Percentiles rank a stretch among this genome's conserved stretches.
phyloP scores from a whole-genome alignment of 2,797 vertebrate species.

The Coregonus ussuriensis region DNA sequence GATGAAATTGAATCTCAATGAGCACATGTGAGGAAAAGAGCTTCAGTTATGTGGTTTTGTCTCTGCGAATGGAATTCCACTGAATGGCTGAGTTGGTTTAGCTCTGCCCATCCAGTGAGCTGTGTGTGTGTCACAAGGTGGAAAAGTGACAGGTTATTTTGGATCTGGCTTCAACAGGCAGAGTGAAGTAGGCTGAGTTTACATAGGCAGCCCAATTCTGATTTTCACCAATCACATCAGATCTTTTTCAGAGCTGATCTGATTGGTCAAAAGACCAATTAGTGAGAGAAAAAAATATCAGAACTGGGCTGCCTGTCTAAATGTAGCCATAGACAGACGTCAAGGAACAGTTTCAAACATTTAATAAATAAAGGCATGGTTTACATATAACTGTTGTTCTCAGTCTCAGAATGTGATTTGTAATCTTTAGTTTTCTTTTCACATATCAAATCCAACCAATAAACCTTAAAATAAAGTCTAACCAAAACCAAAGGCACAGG shows the following conservation, averaged over 20 bases:
- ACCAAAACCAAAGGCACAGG: neutral
- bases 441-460: neutral
- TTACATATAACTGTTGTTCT: neutral
- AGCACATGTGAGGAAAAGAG: neutral
- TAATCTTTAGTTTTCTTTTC: neutral
- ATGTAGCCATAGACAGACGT: neutral
- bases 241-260: too few relatives aligned
- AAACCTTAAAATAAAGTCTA: neutral
- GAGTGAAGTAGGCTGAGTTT: neutral
- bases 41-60: constrained; percentile 3
- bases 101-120: constrained; percentile 1
- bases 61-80: neutral
- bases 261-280: too few relatives aligned
- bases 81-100: constrained; percentile 3
- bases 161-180: neutral
- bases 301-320: too few relatives aligned
- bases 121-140: neutral
- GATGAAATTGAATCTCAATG: too few relatives aligned
- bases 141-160: neutral
- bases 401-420: neutral
- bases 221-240: too few relatives aligned
- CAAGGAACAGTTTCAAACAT: neutral
- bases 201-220: too few relatives aligned
- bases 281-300: too few relatives aligned
- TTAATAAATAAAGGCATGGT: neutral